phyloP scores from a whole-genome alignment of 2,113 vertebrate species.

The Saimiri boliviensis region DNA sequence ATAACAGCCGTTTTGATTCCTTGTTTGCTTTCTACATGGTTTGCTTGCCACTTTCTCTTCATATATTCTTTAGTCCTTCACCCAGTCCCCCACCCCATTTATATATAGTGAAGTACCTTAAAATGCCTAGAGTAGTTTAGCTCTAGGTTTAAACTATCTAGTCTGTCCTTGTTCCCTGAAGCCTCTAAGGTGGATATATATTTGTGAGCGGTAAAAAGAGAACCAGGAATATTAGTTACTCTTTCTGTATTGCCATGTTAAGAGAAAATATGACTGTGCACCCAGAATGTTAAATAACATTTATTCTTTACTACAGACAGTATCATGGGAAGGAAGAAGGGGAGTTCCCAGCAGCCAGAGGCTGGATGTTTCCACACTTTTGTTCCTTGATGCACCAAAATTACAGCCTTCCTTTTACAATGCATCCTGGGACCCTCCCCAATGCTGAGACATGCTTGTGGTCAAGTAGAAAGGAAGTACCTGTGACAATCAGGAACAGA shows the following conservation, averaged over 20 bases:
- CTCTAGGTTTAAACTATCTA: background rate
- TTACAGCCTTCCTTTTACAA: background rate
- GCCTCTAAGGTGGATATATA: background rate
- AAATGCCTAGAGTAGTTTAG: background rate
- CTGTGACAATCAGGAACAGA: background rate
- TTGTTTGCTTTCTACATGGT: background rate
- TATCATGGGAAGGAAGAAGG: background rate
- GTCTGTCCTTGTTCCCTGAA: background rate
- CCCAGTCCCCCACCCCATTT: background rate
- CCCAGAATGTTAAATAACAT: slow-evolving; percentile 12
- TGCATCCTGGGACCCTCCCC: background rate
- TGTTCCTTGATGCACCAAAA: background rate
- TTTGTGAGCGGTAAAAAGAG: background rate
- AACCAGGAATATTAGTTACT: slow-evolving; percentile 1
- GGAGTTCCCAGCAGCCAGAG: background rate
- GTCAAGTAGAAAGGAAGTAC: background rate
- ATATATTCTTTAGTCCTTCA: background rate
- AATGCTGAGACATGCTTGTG: background rate
- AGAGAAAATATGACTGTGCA: slow-evolving; percentile 11
- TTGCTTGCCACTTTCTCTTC: background rate
- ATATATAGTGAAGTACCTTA: background rate
- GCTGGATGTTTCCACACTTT: background rate
- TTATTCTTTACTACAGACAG: slow-evolving; percentile 32
- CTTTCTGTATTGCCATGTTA: slow-evolving; percentile 3
- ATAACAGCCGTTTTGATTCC: background rate